Percentiles rank a stretch among this genome's conserved stretches.
These are phyloP conservation scores for Clarias pachynema DNA, from an alignment of 2,797 vertebrate genomes.

Conservation along the genomic window DNA sequence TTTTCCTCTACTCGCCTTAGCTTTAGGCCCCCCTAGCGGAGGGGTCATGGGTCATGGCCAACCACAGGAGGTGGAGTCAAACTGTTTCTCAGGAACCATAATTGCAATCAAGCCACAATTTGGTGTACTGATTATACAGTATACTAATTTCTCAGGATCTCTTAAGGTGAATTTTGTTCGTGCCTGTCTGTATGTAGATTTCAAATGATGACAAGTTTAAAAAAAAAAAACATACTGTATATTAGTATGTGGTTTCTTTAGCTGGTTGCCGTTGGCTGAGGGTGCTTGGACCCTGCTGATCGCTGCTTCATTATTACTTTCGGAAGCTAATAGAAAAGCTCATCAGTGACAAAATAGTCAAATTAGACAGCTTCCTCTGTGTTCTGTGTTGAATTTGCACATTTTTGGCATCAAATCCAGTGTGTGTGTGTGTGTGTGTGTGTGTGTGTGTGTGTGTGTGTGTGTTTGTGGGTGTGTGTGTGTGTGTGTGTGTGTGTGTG, in stretches of 20 bases:
- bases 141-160: neutral
- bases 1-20: too few species aligned
- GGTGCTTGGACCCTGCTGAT: slow-evolving; percentile 3
- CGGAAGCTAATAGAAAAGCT: neutral
- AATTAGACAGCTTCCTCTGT: neutral
- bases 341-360: slow-evolving; percentile 3
- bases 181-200: neutral
- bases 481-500: too few species aligned
- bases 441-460: too few species aligned
- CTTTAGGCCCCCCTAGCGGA: too few species aligned
- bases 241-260: neutral
- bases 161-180: too few species aligned
- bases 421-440: too few species aligned
- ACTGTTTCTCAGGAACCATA: neutral
- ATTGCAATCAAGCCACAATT: neutral
- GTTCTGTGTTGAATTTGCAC: neutral
- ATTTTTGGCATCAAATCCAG: neutral
- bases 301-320: neutral
- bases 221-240: too few species aligned
- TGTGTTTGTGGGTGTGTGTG: too few species aligned
- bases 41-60: neutral
- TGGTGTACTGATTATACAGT: neutral
- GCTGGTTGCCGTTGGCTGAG: rapidly evolving
- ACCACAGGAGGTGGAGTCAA: neutral
- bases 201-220: neutral